Percentiles rank a stretch among this genome's conserved stretches.
These are phyloP conservation scores for Drosophila miranda DNA, from an alignment of 1,140 invertebrate species.

Conservation along the genomic window DNA sequence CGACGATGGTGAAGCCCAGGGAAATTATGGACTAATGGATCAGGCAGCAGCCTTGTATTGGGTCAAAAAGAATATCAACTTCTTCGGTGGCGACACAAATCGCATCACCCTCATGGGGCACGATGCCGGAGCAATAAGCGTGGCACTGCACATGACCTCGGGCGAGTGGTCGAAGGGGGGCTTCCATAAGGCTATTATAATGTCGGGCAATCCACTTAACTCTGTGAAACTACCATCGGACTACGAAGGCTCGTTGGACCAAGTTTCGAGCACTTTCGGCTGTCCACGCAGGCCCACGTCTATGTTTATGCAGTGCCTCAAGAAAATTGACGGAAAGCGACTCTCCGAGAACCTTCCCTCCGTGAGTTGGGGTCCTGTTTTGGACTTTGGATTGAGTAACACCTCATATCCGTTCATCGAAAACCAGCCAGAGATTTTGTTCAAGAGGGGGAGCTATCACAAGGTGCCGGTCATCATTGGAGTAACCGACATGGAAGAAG, in stretches of 20 bases:
- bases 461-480: constrained; percentile 88
- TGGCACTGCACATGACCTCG: constrained; percentile 87
- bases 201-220: constrained; percentile 89
- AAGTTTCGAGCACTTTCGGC: constrained; percentile 86
- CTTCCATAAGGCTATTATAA: constrained; percentile 87
- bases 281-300: constrained; percentile 86
- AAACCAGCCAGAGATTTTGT: constrained; percentile 85
- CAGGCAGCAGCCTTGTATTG: constrained; percentile 93
- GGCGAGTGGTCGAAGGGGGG: constrained; percentile 84
- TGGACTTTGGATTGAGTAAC: constrained; percentile 88
- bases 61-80: constrained; percentile 92
- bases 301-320: constrained; percentile 87
- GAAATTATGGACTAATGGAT: constrained; percentile 96
- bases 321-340: constrained; percentile 84
- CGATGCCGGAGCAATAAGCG: constrained; percentile 89
- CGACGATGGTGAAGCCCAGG: constrained; percentile 90
- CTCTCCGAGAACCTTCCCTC: constrained; percentile 85
- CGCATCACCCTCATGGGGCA: constrained; percentile 95
- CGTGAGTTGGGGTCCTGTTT: constrained; percentile 89
- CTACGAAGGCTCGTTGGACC: constrained; percentile 84
- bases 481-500: constrained; percentile 91
- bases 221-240: constrained; percentile 84
- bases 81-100: constrained; percentile 92
- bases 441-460: constrained; percentile 85
- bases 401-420: constrained; percentile 86